A percentile compares a stretch with the other conserved stretches of the same genome.
Evolutionary conservation across 2,113 vertebrate genomes (phyloP).

Genomic region (Brachionichthys hirsutus): DNA sequence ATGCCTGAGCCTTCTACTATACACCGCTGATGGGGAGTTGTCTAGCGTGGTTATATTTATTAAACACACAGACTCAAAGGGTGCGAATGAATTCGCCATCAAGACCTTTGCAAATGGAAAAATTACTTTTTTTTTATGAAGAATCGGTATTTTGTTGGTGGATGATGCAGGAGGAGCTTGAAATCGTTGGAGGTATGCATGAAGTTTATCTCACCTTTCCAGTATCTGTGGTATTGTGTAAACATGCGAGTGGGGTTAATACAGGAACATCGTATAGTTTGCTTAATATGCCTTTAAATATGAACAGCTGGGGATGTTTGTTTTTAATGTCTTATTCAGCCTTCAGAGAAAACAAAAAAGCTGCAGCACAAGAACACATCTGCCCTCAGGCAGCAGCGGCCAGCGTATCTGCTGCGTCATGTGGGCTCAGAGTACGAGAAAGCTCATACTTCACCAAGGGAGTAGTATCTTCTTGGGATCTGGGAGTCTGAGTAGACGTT

Average conservation of each 20-base stretch:
- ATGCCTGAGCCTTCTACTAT: too few relatives aligned
- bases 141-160: too few relatives aligned
- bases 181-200: not conserved
- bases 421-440: conserved; percentile 48
- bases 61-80: too few relatives aligned
- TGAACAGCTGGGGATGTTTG: conserved; percentile 20
- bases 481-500: conserved; percentile 97
- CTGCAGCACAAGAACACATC: conserved; percentile 24
- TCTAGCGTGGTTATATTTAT: too few relatives aligned
- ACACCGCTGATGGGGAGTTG: too few relatives aligned
- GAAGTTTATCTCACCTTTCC: conserved; percentile 26
- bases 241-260: conserved; percentile 37
- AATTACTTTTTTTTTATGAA: too few relatives aligned
- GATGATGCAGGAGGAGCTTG: too few relatives aligned
- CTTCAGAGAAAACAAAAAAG: conserved; percentile 12
- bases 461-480: conserved; percentile 95
- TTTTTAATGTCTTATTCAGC: conserved; percentile 33
- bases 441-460: conserved; percentile 92
- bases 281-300: conserved; percentile 25
- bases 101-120: too few relatives aligned
- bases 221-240: conserved; percentile 12
- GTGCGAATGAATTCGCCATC: too few relatives aligned
- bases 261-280: conserved; percentile 12
- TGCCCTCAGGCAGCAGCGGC: conserved; percentile 15
- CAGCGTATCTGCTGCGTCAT: conserved; percentile 17